Percentiles rank a stretch among this genome's conserved stretches.
These are phyloP conservation scores for Sarcophilus harrisii DNA, from an alignment of 2,797 vertebrate genomes.

Conservation along the genomic window DNA sequence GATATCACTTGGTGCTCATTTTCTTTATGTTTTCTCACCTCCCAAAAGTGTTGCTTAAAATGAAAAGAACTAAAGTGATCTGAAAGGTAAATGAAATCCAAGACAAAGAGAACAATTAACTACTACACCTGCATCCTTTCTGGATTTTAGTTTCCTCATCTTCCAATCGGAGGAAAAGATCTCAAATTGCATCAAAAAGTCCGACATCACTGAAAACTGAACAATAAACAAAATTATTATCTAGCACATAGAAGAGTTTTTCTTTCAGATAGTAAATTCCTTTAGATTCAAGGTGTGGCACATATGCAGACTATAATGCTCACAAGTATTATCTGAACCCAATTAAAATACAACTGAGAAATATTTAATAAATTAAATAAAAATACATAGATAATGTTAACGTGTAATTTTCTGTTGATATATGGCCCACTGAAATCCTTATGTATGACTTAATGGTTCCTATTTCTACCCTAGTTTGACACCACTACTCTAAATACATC, in stretches of 20 bases:
- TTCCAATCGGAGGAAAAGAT: neutral
- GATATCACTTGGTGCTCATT: neutral
- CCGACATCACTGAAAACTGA: neutral
- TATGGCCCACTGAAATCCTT: neutral
- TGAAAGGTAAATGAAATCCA: neutral
- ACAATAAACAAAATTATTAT: neutral
- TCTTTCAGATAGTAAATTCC: neutral
- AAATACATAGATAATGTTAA: neutral
- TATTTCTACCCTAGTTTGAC: neutral
- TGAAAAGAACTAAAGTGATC: neutral
- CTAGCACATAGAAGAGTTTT: neutral
- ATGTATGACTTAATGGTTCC: neutral
- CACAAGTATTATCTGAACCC: neutral
- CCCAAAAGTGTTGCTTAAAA: neutral
- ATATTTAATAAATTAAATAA: neutral
- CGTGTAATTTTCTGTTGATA: neutral
- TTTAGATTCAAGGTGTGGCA: neutral
- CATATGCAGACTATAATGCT: neutral
- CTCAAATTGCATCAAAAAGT: neutral
- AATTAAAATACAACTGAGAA: neutral
- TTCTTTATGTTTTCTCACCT: neutral
- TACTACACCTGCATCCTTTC: neutral
- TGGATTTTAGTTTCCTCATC: neutral
- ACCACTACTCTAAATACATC: neutral
- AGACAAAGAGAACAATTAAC: neutral